Percentiles rank a stretch among this genome's conserved stretches.
These are phyloP conservation scores for Typhlomys cinereus DNA, from an alignment of 2,113 vertebrate genomes.

Conservation along the genomic window DNA sequence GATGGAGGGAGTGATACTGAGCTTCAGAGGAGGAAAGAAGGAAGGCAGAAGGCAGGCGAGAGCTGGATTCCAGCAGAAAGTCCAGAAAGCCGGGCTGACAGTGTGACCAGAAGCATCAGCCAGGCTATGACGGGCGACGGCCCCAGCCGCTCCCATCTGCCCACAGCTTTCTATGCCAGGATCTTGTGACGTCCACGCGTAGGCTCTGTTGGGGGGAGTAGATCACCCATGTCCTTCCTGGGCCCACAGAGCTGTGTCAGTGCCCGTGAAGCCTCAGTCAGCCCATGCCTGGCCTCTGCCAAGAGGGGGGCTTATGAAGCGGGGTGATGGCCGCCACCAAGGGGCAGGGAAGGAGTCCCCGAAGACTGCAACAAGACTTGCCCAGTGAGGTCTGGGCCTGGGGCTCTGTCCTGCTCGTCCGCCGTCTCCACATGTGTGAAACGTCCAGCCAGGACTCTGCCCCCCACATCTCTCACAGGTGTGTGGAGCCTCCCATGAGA, in stretches of 20 bases:
- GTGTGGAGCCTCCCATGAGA: neutral
- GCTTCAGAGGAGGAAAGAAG: neutral
- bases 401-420: neutral
- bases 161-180: fast-evolving
- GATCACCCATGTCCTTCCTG: neutral
- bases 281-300: neutral
- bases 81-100: neutral
- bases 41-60: neutral
- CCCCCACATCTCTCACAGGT: neutral
- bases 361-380: neutral
- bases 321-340: neutral
- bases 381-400: neutral
- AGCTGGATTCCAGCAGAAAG: neutral
- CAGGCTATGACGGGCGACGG: neutral
- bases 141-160: neutral
- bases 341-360: neutral
- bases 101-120: neutral
- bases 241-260: fast-evolving
- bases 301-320: neutral
- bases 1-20: neutral
- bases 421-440: neutral
- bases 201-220: neutral
- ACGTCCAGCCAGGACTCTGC: neutral
- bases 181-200: neutral
- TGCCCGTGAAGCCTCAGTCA: neutral